Base-by-base conservation (phyloP, 2,797 vertebrate genomes). In the Siniperca scherzeri region DNA sequence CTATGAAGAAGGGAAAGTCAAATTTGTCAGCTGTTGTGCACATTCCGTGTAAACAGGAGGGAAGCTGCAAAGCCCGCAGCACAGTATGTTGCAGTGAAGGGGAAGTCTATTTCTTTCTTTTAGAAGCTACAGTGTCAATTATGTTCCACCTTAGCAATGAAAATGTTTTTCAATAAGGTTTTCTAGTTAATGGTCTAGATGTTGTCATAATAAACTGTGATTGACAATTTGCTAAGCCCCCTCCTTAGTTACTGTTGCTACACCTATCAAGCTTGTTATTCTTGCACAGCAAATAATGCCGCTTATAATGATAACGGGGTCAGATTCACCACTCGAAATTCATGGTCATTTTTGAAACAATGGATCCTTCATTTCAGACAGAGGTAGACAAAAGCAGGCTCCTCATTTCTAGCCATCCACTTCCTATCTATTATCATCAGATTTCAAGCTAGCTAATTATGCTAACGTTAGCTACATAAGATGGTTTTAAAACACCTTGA, bases 21-120 rank as follows among this genome's bases (percentile, higher is more conserved):
- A 70, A 83, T 81, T 74, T 64, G 57, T 85, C 86, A 80, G 84
- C 71, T 80, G 77, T 62, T 65, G 74, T 19, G 62, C 68, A 73
- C 53, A 57, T 83, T 85, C 50, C 40, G 38, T 52, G 70, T 64
- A 69, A 82, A 84, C 25, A 36, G 60, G 67, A 75, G 67, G 61
- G 61, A 73, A 83, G 76, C 16, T 84, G 81, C 70, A 81, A 48
- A 46, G 72, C 74, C 76, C 74, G 78, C 77, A 79, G 74, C 69
- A 46, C 44, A 36, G n/a, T 21, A 27, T 38, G 5, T 4, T 50
- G 38, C 55, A 67, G 48, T 10, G 50, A 30, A 55, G 14, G 59
- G 40, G 27, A 78, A 42, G 55, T 69, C 19, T 27, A 25, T 19
- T 17, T 38, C 48, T 62, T 70, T 71, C 14, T 25, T 70, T 60